These are phyloP conservation scores for Nomada hirtipes DNA, from an alignment of 2,888 invertebrate species.

Conservation along the genomic window DNA sequence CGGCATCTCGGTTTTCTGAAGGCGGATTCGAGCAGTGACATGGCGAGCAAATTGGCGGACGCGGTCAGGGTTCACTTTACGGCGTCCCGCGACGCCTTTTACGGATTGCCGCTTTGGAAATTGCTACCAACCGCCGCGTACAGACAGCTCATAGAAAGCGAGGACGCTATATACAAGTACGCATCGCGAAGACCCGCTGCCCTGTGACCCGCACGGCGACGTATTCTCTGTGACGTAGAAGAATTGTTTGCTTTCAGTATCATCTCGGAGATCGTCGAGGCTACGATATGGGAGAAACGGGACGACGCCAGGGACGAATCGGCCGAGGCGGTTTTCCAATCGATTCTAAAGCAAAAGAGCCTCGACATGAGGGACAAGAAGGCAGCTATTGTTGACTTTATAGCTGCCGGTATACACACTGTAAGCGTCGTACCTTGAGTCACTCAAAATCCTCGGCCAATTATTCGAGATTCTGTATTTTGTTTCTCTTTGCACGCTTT, in stretches of 20 bases:
- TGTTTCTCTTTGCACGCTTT: neutral
- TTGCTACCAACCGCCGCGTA: conserved; percentile 90
- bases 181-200: conserved; percentile 70
- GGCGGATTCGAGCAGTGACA: conserved; percentile 85
- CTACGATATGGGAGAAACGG: conserved; percentile 86
- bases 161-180: conserved; percentile 93
- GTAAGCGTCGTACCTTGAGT: conserved; percentile 83
- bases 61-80: conserved; percentile 92
- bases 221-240: neutral
- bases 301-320: conserved; percentile 86
- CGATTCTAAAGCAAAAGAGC: conserved; percentile 89
- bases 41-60: conserved; percentile 88
- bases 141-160: conserved; percentile 89
- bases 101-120: conserved; percentile 93
- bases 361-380: conserved; percentile 93
- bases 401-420: conserved; percentile 94
- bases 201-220: neutral
- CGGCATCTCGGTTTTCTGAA: conserved; percentile 90
- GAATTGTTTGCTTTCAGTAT: conserved; percentile 85
- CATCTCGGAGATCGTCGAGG: conserved; percentile 91
- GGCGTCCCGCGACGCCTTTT: conserved; percentile 92
- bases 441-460: neutral
- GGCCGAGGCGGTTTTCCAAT: conserved; percentile 90
- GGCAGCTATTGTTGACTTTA: conserved; percentile 93
- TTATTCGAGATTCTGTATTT: neutral